Conservation (phyloP, 1,140 invertebrate species). For the Drosophila seguyi region DNA sequence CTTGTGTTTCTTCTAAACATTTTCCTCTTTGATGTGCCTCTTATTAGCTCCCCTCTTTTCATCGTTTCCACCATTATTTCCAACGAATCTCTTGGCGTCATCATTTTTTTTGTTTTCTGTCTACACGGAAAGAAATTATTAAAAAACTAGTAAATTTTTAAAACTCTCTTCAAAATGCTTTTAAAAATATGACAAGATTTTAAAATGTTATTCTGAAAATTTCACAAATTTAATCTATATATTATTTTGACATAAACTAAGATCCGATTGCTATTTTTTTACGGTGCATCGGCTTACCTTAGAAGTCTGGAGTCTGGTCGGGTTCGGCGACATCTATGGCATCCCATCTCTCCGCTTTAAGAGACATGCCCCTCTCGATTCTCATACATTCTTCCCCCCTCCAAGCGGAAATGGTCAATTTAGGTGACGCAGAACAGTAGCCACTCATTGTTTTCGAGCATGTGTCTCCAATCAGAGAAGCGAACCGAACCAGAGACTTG, state of each 20-base stretch:
- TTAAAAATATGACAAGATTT: too few relatives aligned
- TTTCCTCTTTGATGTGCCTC: slow-evolving; percentile 22
- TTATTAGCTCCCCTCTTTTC: slow-evolving; percentile 22
- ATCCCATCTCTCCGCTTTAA: slow-evolving; percentile 1
- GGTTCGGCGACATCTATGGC: slow-evolving; percentile 44
- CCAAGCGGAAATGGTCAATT: slow-evolving; percentile 72
- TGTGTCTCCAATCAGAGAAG: slow-evolving; percentile 29
- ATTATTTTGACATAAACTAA: neutral
- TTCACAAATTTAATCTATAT: too few relatives aligned
- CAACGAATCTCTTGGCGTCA: slow-evolving; percentile 24
- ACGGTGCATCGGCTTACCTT: slow-evolving; percentile 18
- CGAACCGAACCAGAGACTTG: slow-evolving; percentile 7
- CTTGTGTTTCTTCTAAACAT: slow-evolving; percentile 16
- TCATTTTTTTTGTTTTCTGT: slow-evolving; percentile 11
- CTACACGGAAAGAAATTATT: too few relatives aligned
- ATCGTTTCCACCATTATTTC: slow-evolving; percentile 16
- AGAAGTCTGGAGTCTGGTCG: slow-evolving; percentile 3
- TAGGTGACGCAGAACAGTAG: slow-evolving; percentile 57
- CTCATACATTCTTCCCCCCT: slow-evolving; percentile 6
- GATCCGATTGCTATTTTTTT: neutral
- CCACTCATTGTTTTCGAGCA: slow-evolving; percentile 60
- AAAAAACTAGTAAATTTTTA: too few relatives aligned
- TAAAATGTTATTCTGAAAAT: too few relatives aligned
- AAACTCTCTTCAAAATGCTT: too few relatives aligned
- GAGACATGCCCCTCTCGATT: neutral